Percentiles rank a stretch among this genome's conserved stretches.
Conservation (phyloP, 1,140 invertebrate species). For the Aphelenchoides besseyi region DNA sequence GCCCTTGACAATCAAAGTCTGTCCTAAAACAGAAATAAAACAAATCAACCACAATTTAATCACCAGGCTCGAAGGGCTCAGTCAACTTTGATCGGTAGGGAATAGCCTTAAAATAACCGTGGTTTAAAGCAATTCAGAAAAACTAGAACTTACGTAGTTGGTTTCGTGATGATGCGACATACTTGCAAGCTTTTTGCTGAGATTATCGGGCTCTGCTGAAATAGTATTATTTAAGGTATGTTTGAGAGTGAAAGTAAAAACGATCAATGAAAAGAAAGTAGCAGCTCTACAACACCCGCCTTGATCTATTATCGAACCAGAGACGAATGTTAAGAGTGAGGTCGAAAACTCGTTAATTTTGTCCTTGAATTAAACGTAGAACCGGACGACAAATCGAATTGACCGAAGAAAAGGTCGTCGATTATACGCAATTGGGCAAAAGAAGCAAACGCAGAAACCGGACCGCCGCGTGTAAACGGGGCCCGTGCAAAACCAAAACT, state of each 20-base stretch:
- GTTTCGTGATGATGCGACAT: slow-evolving; percentile 13
- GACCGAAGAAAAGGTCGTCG: neutral
- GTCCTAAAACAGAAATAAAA: no score
- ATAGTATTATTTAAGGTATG: neutral
- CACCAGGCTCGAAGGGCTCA: slow-evolving; percentile 59
- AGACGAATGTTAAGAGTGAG: neutral
- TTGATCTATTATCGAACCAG: neutral
- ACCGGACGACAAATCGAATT: neutral
- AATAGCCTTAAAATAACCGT: slow-evolving; percentile 42
- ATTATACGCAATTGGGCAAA: neutral
- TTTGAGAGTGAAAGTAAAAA: neutral
- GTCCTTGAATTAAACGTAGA: neutral
- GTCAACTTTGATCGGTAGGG: slow-evolving; percentile 58
- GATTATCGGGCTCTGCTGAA: slow-evolving; percentile 4
- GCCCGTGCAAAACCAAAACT: neutral
- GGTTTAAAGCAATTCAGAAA: neutral
- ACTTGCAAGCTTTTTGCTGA: neutral
- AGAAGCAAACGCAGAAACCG: no score
- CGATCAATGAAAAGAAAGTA: slow-evolving; percentile 4
- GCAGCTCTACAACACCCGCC: neutral
- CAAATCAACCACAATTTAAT: no score
- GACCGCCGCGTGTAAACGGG: no score
- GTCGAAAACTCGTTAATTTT: slow-evolving; percentile 2
- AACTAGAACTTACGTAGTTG: neutral
- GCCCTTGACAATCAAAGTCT: slow-evolving; percentile 61